Evolutionary conservation across 2,113 vertebrate species (phyloP).

Genomic region (Dendropsophus ebraccatus): DNA sequence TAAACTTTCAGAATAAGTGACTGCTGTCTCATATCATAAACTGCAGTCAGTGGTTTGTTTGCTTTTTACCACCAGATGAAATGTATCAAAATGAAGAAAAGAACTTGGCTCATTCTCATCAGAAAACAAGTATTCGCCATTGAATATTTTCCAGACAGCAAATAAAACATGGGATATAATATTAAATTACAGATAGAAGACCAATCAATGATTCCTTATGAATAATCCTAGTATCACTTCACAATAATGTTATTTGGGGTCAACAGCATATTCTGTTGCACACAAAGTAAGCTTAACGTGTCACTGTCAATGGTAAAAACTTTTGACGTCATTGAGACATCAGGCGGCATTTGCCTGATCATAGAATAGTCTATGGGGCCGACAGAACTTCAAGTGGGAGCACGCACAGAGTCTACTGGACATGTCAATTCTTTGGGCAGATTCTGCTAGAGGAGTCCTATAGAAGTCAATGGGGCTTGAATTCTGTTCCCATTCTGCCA

Average conservation of each 20-base stretch:
- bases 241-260: slow-evolving; percentile 9
- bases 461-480: too few relatives aligned
- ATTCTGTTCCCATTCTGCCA: too few relatives aligned
- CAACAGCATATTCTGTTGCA: neutral
- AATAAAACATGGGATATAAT: slow-evolving; percentile 16
- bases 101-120: slow-evolving; percentile 36
- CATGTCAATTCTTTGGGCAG: too few relatives aligned
- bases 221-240: slow-evolving; percentile 31
- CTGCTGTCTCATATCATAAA: slow-evolving; percentile 6
- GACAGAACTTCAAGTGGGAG: too few relatives aligned
- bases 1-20: neutral
- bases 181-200: slow-evolving; percentile 52
- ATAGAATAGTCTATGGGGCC: too few relatives aligned
- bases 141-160: slow-evolving; percentile 34
- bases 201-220: slow-evolving; percentile 48
- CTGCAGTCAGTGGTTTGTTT: neutral
- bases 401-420: too few relatives aligned
- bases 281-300: too few relatives aligned
- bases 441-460: too few relatives aligned
- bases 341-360: too few relatives aligned
- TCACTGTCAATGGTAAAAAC: too few relatives aligned
- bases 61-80: slow-evolving; percentile 23
- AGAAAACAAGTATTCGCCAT: slow-evolving; percentile 9
- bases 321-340: too few relatives aligned
- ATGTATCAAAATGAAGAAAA: slow-evolving; percentile 40